Conservation (phyloP, 2,888 invertebrate species). For the Pristionchus mayeri region DNA sequence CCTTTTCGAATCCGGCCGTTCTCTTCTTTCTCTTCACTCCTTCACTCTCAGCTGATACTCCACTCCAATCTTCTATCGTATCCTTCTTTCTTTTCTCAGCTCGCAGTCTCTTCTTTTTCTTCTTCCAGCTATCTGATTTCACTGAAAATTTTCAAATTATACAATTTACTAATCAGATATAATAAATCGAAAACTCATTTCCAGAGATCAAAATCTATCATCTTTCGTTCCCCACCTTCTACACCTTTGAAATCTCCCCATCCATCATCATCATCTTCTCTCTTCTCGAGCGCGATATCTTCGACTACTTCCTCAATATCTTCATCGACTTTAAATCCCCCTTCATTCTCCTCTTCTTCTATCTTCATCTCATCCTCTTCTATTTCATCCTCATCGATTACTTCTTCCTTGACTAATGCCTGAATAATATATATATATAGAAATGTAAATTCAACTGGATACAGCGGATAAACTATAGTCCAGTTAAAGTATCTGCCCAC, state of each 20-base stretch:
- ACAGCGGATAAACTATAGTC: too few species aligned
- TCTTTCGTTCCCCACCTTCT: neutral
- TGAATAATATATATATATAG: neutral
- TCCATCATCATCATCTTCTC: neutral
- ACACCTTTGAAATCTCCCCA: constrained; percentile 15
- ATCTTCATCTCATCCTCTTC: neutral
- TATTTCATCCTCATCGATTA: neutral
- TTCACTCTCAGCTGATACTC: neutral
- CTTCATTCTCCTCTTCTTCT: constrained; percentile 9
- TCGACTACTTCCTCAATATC: neutral
- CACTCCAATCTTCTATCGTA: neutral
- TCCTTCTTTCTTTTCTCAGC: neutral
- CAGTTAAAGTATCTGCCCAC: neutral
- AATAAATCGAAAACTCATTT: too few species aligned
- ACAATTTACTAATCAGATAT: too few species aligned
- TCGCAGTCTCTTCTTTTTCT: neutral
- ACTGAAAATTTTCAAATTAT: neutral
- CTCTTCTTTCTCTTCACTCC: constrained; percentile 1
- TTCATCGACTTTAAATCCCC: neutral
- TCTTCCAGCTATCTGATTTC: neutral
- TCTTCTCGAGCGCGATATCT: neutral
- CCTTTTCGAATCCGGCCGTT: neutral
- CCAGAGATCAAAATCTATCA: neutral
- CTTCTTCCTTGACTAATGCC: neutral
- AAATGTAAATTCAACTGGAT: too few species aligned